Conservation (phyloP, 2,797 vertebrate species). For the Myiotriccus ornatus region DNA sequence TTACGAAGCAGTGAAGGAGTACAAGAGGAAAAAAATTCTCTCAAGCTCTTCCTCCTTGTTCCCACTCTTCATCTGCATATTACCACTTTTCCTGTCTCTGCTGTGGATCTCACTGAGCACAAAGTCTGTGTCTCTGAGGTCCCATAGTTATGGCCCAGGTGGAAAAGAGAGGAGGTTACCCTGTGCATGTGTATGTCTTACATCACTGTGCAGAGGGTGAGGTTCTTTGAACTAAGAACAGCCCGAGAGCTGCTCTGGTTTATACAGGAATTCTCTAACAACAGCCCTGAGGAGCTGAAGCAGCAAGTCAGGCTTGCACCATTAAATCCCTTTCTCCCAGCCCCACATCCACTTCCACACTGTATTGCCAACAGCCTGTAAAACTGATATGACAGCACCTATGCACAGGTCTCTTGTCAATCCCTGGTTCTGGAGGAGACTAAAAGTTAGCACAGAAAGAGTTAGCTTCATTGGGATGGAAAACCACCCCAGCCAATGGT, state of each 20-base stretch:
- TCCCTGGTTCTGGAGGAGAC: background rate
- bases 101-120: background rate
- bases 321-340: background rate
- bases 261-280: background rate
- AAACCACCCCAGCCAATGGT: background rate
- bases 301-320: background rate
- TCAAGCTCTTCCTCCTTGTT: background rate
- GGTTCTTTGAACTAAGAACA: background rate
- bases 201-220: accelerated
- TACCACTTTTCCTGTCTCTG: background rate
- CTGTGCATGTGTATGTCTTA: background rate
- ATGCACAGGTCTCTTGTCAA: background rate
- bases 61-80: background rate
- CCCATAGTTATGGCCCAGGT: background rate
- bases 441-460: background rate
- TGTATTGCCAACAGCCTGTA: background rate
- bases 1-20: background rate
- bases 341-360: background rate
- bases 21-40: background rate
- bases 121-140: background rate
- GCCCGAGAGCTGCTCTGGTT: background rate
- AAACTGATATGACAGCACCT: background rate
- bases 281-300: background rate
- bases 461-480: background rate
- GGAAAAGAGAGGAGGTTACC: background rate